Conservation (phyloP, 2,113 vertebrate species). For the Sander vitreus region DNA sequence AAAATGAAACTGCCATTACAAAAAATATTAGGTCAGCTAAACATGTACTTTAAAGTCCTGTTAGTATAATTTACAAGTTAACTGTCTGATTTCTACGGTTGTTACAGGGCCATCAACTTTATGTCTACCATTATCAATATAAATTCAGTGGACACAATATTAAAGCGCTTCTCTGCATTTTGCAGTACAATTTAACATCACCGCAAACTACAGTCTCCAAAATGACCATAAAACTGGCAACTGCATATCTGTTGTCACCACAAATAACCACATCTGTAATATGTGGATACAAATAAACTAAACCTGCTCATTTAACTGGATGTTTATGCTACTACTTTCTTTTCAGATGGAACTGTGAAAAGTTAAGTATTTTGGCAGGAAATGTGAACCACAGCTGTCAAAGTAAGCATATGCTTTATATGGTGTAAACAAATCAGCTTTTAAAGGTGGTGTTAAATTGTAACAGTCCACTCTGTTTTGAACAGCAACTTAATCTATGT, state of each 20-base stretch:
- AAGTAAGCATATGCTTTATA: background rate
- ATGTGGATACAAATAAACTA: background rate
- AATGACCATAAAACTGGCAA: background rate
- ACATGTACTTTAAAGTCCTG: background rate
- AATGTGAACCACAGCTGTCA: constrained; percentile 2
- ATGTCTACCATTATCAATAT: background rate
- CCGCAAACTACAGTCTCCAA: no score
- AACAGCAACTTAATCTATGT: background rate
- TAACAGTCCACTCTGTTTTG: background rate
- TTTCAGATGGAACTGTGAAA: background rate
- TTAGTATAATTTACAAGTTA: background rate
- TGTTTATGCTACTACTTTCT: background rate
- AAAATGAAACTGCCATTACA: background rate
- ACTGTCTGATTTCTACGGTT: background rate
- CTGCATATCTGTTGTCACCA: background rate
- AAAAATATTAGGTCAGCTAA: background rate
- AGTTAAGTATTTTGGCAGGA: background rate
- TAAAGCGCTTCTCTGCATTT: background rate
- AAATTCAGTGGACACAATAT: background rate
- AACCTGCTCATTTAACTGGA: background rate
- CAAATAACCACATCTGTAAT: background rate
- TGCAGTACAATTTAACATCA: background rate
- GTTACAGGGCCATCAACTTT: background rate
- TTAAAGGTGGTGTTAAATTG: background rate
- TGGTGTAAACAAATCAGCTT: background rate